Base-by-base conservation (phyloP, 1,140 invertebrate species). In the Leptinotarsa defecta region DNA sequence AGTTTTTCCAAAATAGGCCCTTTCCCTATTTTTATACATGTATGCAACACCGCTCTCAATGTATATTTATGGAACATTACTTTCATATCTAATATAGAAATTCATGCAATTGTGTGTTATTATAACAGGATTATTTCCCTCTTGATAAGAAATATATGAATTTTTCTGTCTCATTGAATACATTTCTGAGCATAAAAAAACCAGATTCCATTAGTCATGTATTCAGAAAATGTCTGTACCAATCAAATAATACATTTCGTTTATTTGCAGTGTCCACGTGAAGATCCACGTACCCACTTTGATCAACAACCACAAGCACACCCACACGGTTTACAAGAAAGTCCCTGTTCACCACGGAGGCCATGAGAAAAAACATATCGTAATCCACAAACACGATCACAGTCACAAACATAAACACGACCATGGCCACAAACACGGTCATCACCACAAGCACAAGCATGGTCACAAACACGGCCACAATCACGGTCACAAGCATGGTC, bases 301-400 rank as follows among this genome's bases (percentile, higher is more conserved):
- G 6, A 68, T 77, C 15, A 70, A 77, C 71, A 70, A 64, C 8
- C 76, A 79, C 20, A 75, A 77, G 17, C 76, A 79, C 67, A 77
- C 64, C 6, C 73, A 77, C 57, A 74, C 67, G 20, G 65, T 79
- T 15, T 69, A 74, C 48, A 79, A 79, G 22, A 76, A 78, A 48
- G 34, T 49, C 5, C 64, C 64, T 15, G 64, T 65, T 48, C 68
- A 70, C 20, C 19, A 22, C 8, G 68, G 48, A 19, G 72, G 68
- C 19, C 73, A 77, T 17, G 68, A 72, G 70, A 63, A 76, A 19
- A 78, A 78, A 48, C 74, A 79, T 20, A 20, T 79, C 8, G 61
- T 79, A 3, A 71, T 77, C 13, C 76, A 77, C 34, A 70, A 77
- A 49, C 75, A 79, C 34, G 64, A 74, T n/a, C 78, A 79, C 22